Evolutionary conservation across 2,113 vertebrate genomes (phyloP).

Genomic region (Gadus chalcogrammus): DNA sequence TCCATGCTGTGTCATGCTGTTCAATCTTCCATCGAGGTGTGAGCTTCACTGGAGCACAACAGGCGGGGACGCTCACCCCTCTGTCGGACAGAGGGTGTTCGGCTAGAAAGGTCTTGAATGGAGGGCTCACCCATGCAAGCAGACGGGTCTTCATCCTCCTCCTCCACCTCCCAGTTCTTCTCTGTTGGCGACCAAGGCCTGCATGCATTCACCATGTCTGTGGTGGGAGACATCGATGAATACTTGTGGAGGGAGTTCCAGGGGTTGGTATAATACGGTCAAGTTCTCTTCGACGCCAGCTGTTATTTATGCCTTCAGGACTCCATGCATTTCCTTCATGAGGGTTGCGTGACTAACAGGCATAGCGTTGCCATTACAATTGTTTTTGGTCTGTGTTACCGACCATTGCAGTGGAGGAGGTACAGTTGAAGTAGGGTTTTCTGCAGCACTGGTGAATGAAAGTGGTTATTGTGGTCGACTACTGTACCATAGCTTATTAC

Average conservation of each 20-base stretch:
- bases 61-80: neutral
- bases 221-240: slow-evolving; percentile 52
- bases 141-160: slow-evolving; percentile 6
- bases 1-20: slow-evolving; percentile 25
- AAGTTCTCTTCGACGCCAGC: too few relatives aligned
- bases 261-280: slow-evolving; percentile 63
- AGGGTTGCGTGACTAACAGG: too few relatives aligned
- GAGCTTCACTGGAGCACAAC: slow-evolving; percentile 4
- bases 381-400: too few relatives aligned
- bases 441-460: too few relatives aligned
- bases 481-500: neutral
- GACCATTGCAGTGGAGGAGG: too few relatives aligned
- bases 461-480: neutral
- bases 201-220: slow-evolving; percentile 45
- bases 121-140: slow-evolving; percentile 30
- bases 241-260: slow-evolving; percentile 75
- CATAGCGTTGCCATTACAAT: too few relatives aligned
- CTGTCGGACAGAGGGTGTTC: neutral
- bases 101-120: too few relatives aligned
- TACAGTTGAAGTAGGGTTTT: too few relatives aligned
- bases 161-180: slow-evolving; percentile 10
- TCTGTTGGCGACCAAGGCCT: slow-evolving; percentile 30
- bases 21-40: slow-evolving; percentile 46
- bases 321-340: too few relatives aligned
- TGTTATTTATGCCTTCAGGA: too few relatives aligned